Evolutionary conservation across 2,113 vertebrate genomes (phyloP).

Genomic region (Periophthalmodon schlosseri): DNA sequence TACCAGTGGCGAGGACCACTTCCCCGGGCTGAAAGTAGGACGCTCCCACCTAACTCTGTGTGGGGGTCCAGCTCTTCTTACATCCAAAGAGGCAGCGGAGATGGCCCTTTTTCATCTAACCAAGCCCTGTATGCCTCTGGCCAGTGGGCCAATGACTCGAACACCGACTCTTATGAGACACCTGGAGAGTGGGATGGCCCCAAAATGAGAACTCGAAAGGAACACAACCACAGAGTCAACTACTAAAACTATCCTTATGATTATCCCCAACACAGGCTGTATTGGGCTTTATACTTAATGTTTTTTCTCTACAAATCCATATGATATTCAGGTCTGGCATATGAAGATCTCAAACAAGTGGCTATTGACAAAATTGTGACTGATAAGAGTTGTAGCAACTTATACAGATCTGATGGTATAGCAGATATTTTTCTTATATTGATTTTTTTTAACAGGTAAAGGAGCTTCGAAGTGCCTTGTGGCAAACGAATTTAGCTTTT

Average conservation of each 20-base stretch:
- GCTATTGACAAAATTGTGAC: neutral
- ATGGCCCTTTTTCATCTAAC: neutral
- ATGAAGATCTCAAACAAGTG: neutral
- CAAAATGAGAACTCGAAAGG: neutral
- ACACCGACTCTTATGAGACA: neutral
- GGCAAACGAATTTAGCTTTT: neutral
- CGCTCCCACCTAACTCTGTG: neutral
- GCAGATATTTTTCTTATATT: neutral
- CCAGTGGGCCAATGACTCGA: slow-evolving; percentile 20
- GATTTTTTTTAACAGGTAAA: neutral
- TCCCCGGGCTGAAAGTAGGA: neutral
- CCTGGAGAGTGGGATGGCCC: neutral
- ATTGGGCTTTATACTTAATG: neutral
- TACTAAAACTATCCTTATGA: neutral
- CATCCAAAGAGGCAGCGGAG: neutral
- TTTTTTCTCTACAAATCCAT: neutral
- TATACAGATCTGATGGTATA: neutral
- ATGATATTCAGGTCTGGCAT: neutral
- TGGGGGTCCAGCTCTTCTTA: neutral
- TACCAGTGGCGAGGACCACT: slow-evolving; percentile 14
- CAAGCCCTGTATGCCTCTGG: slow-evolving; percentile 8
- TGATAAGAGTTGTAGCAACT: neutral
- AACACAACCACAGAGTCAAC: neutral
- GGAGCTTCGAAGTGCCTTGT: neutral
- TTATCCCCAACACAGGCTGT: neutral